phyloP scores from a whole-genome alignment of 2,888 invertebrate genomes.

The Erynnis tages region DNA sequence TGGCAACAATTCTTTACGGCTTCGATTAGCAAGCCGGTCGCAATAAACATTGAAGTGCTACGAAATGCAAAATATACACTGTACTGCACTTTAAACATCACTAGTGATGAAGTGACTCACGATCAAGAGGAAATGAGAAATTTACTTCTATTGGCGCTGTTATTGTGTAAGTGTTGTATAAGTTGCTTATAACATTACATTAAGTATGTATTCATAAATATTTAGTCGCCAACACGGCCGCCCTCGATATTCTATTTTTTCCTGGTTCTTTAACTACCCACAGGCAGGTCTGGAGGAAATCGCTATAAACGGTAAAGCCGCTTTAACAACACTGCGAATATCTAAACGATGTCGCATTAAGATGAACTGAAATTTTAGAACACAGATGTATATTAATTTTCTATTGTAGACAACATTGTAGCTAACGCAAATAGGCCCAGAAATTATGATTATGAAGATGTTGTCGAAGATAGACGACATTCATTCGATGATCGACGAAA shows the following conservation, averaged over 20 bases:
- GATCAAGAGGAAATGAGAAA: slow-evolving; percentile 54
- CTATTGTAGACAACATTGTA: slow-evolving; percentile 62
- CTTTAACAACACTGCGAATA: too few species aligned
- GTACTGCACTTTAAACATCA: slow-evolving; percentile 42
- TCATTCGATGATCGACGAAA: slow-evolving; percentile 61
- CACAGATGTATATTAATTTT: background rate
- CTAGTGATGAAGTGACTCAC: slow-evolving; percentile 29
- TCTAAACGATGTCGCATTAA: background rate
- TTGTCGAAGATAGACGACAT: slow-evolving; percentile 56
- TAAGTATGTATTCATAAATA: too few species aligned
- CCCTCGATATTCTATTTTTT: too few species aligned
- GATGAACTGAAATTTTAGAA: too few species aligned
- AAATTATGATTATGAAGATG: slow-evolving; percentile 65
- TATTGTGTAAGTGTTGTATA: slow-evolving; percentile 69
- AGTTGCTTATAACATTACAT: too few species aligned
- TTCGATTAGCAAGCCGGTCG: slow-evolving; percentile 41
- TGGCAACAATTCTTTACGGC: slow-evolving; percentile 41
- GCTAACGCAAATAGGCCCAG: slow-evolving; percentile 48
- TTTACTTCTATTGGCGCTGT: slow-evolving; percentile 60
- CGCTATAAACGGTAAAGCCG: too few species aligned
- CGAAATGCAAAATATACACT: slow-evolving; percentile 31
- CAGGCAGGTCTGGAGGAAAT: too few species aligned
- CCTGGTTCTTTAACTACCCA: too few species aligned
- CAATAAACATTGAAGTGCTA: slow-evolving; percentile 5
- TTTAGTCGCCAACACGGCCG: too few species aligned